phyloP scores from a whole-genome alignment of 2,113 vertebrate genomes.

The Hemichromis elongatus region DNA sequence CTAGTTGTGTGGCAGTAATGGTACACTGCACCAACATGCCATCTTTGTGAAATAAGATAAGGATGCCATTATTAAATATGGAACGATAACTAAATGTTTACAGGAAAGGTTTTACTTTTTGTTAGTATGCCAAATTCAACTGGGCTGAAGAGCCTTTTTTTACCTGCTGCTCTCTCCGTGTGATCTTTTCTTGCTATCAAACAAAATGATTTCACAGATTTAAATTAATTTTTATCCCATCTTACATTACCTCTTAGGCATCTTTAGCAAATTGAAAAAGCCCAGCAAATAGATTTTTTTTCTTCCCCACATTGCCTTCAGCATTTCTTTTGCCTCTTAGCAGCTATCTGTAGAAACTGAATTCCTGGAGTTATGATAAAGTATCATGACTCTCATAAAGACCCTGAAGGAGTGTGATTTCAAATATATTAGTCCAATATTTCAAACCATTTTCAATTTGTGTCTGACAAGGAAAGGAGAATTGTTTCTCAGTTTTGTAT shows the following conservation, averaged over 20 bases:
- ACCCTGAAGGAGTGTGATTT: background rate
- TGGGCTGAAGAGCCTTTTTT: background rate
- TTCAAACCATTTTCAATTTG: background rate
- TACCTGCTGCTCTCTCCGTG: background rate
- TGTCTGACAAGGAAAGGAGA: background rate
- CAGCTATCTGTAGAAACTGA: background rate
- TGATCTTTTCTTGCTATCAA: background rate
- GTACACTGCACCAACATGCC: background rate
- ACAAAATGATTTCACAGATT: background rate
- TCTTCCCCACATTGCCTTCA: background rate
- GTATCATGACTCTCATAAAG: background rate
- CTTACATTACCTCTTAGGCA: background rate
- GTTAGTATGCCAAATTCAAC: background rate
- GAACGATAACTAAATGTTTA: background rate
- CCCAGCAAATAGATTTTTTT: background rate
- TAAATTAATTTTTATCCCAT: background rate
- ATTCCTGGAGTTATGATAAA: background rate
- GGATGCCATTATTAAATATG: background rate
- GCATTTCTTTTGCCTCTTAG: background rate
- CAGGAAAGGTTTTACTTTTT: background rate
- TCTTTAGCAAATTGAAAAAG: background rate
- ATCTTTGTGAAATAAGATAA: rapidly evolving
- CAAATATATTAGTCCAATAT: background rate
- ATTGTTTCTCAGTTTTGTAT: background rate
- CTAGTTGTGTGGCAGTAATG: background rate